These are phyloP conservation scores for Parelbella ahira DNA, from an alignment of 2,888 invertebrate species.

Conservation along the genomic window DNA sequence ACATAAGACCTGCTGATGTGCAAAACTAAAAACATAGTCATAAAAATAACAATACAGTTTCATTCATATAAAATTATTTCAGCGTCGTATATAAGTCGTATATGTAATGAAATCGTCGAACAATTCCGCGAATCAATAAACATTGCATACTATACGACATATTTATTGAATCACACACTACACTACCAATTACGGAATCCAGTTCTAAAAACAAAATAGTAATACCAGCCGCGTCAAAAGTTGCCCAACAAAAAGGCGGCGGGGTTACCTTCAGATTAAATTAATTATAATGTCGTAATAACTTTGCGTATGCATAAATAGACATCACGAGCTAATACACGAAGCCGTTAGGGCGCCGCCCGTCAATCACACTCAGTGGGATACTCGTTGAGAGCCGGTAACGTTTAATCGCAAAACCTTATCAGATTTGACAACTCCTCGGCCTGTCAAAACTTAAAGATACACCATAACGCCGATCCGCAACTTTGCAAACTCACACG, in stretches of 20 bases:
- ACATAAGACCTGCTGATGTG: too few relatives aligned
- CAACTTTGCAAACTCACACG: slow-evolving; percentile 26
- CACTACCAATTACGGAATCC: slow-evolving; percentile 14
- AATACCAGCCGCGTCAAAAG: neutral
- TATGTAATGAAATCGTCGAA: too few relatives aligned
- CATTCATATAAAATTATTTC: too few relatives aligned
- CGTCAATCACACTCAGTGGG: slow-evolving; percentile 12
- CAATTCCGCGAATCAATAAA: too few relatives aligned
- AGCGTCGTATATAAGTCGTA: too few relatives aligned
- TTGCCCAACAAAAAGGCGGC: slow-evolving; percentile 11
- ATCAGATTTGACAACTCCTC: slow-evolving; percentile 18
- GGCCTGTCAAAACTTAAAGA: slow-evolving; percentile 23
- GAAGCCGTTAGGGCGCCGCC: slow-evolving; percentile 13
- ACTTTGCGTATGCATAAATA: slow-evolving; percentile 14
- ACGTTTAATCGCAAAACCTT: slow-evolving; percentile 4
- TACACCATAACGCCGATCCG: slow-evolving; percentile 31
- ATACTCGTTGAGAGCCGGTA: slow-evolving; percentile 18
- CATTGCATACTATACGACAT: slow-evolving; percentile 1
- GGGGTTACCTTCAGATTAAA: slow-evolving; percentile 20
- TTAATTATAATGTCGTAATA: slow-evolving; percentile 17
- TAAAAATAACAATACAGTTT: too few relatives aligned
- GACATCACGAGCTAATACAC: slow-evolving; percentile 10
- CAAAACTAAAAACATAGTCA: too few relatives aligned
- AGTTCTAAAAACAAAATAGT: slow-evolving; percentile 17
- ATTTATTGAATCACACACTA: slow-evolving; percentile 5